These are phyloP conservation scores for Eupithecia subfuscata DNA, from an alignment of 2,888 invertebrate genomes.

Conservation along the genomic window DNA sequence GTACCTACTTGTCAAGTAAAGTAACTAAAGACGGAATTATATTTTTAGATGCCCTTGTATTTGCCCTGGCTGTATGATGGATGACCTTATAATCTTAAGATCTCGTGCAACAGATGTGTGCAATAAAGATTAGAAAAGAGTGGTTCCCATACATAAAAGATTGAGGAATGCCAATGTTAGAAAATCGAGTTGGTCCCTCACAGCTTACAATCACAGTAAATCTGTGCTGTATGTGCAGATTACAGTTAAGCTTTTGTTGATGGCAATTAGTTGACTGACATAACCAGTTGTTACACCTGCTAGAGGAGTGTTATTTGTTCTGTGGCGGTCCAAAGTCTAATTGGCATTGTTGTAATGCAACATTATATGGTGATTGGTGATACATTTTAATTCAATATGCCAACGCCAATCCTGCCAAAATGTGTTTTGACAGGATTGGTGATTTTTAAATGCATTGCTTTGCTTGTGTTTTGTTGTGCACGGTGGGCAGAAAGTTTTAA, in stretches of 20 bases:
- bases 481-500: neutral
- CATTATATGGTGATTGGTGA: constrained; percentile 28
- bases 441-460: neutral
- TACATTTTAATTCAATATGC: constrained; percentile 19
- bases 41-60: neutral
- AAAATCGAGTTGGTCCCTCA: neutral
- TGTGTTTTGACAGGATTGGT: constrained; percentile 13
- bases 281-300: constrained; percentile 32
- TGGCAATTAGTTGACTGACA: constrained; percentile 23
- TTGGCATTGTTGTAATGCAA: constrained; percentile 32
- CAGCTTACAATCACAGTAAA: constrained; percentile 1
- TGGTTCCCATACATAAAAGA: neutral
- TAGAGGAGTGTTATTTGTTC: constrained; percentile 2
- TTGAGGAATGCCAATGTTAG: neutral
- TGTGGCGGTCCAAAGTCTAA: constrained; percentile 33
- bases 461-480: too few relatives aligned
- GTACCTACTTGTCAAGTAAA: too few relatives aligned
- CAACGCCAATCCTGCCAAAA: neutral
- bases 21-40: too few relatives aligned
- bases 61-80: neutral
- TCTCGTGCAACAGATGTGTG: neutral
- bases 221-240: constrained; percentile 15
- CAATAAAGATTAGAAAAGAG: neutral
- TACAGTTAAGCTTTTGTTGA: constrained; percentile 30
- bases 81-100: neutral